Conservation (phyloP, 2,113 vertebrate species). For the Taurulus bubalis region DNA sequence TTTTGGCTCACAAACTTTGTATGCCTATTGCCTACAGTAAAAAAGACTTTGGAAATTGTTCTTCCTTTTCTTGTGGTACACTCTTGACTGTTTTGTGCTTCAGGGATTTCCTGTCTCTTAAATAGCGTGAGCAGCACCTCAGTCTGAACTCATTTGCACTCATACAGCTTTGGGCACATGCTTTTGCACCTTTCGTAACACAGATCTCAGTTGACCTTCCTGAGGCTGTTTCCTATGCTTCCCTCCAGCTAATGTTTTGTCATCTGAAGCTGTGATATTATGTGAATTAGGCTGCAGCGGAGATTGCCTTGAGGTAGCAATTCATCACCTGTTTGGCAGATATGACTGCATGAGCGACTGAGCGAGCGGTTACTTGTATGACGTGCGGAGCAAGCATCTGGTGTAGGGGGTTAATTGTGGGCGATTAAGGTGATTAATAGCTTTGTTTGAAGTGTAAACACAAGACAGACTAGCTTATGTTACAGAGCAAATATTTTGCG, state of each 20-base stretch:
- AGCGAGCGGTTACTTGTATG: conserved; percentile 74
- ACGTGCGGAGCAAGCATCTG: conserved; percentile 83
- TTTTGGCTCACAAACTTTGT: neutral
- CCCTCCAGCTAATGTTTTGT: conserved; percentile 76
- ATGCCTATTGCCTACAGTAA: neutral
- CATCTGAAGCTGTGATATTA: conserved; percentile 72
- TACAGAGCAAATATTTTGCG: conserved; percentile 89
- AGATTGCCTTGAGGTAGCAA: conserved; percentile 68
- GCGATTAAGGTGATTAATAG: conserved; percentile 93
- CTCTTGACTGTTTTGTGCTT: conserved; percentile 21
- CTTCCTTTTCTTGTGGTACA: neutral
- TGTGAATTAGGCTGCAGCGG: conserved; percentile 68
- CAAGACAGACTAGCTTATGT: conserved; percentile 85
- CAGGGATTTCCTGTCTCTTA: conserved; percentile 20
- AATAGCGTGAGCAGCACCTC: conserved; percentile 1
- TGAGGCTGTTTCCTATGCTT: conserved; percentile 55
- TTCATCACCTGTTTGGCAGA: conserved; percentile 80
- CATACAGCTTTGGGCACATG: conserved; percentile 10
- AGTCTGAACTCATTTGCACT: neutral
- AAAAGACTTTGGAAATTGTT: neutral
- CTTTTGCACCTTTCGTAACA: neutral
- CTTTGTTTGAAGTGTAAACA: conserved; percentile 91
- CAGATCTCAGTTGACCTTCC: conserved; percentile 36
- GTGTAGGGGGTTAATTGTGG: conserved; percentile 83
- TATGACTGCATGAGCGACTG: conserved; percentile 60